Base-by-base conservation (phyloP, 2,888 invertebrate species). In the Trachelus stipa region DNA sequence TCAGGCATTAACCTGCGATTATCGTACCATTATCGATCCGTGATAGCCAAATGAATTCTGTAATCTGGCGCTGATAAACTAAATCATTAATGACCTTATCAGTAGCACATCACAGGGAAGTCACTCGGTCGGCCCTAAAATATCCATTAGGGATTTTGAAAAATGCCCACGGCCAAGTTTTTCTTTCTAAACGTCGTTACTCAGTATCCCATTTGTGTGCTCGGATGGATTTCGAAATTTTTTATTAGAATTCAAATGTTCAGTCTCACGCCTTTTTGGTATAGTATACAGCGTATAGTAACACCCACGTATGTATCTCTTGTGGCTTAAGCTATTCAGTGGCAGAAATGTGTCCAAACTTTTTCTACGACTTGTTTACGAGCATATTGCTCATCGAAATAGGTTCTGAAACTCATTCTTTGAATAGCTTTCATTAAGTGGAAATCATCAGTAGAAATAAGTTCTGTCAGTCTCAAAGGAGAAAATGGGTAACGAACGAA, bases 1-100 rank as follows among this genome's bases (percentile, higher is more conserved):
- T 56, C 56, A 23, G 56, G 15, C 15, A 56, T 56, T 56, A 56
- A 23, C 56, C 56, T 56, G 23, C 56, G 56, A 56, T 56, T 56
- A 56, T 56, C 56, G 23, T 23, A 56, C 23, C 23, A 56, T 2
- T 56, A 56, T 56, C 56, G 56, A 56, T 9, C 56, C 23, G 56
- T 56, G 23, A 56, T 56, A 56, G 56, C 56, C 15, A 56, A 23
- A 56, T 56, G 56, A 9, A 56, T 56, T 56, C 56, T 56, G 56
- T 56, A 56, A 56, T 56, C 23, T 56, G 23, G 23, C 23, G 56
- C 56, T 56, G 56, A 56, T 23, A 56, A 23, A 23, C 6, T 74
- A 31, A 71, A 75, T 74, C 31, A 56, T 68, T 71, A 34, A 74
- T 68, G 40, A 74, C 6, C 56, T 56, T 56, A 56, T 56, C 56